Evolutionary conservation across 2,888 invertebrate species (phyloP), one percentile per base, ranked within the genome.

Genomic region (Rhorus exstirpatorius): DNA sequence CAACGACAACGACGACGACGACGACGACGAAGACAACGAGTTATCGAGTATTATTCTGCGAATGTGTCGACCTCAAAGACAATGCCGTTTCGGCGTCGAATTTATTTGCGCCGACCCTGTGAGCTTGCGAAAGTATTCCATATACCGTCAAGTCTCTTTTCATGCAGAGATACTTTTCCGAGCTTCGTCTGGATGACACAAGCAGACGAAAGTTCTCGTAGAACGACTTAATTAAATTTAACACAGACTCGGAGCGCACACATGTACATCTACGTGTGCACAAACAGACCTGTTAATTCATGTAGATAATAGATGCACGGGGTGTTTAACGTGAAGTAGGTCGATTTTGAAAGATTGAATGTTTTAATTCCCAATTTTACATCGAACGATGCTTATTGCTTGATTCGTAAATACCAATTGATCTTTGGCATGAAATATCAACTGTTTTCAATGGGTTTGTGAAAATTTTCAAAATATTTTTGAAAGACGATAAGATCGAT

Each of bases 31-130:
- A 55, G 55, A 71, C 81, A 87, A 78, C 76, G 83, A 90, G 88
- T 90, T 90, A 91, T 90, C 88, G 90, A 90, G 89, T 88, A 90
- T 91, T 90, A 91, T 89, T 90, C 88, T 85, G 84, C 87, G 87
- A 91, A 90, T 89, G 89, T 90, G 89, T 89, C 89, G 88, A 90
- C 89, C 90, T 88, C 88, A 88, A 89, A 89, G 88, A 90, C 90
- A 90, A 89, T 90, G 89, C 87, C 89, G 88, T 90, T 91, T 88
- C 87, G 86, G 86, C 86, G 70, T 70, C 86, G 88, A 91, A 90
- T 90, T 90, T 91, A 91, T 91, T 91, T 89, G 88, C 86, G 86
- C 87, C 88, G 49, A 82, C 51, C 65, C 60, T 53, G 38, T 35
- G 44, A 55, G 55, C 49, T 60, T 70, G 53, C 72, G 21, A 78